These are phyloP conservation scores for Acipenser ruthenus DNA, from an alignment of 2,797 vertebrate genomes.

Conservation along the genomic window DNA sequence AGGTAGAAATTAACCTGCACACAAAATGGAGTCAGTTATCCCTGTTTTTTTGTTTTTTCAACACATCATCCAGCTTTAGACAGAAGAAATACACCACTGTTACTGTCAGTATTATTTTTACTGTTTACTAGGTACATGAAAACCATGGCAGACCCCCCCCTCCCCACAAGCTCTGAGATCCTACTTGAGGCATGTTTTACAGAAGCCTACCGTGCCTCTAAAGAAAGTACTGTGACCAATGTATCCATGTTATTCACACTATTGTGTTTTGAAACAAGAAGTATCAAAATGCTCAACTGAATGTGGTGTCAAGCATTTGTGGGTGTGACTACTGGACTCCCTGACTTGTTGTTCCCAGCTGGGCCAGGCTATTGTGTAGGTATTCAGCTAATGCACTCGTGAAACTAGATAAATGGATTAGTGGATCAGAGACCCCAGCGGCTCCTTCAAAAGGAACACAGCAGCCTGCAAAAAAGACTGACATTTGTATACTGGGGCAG, in stretches of 20 bases:
- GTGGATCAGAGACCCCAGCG: constrained; percentile 64
- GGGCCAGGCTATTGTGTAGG: constrained; percentile 59
- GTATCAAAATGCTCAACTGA: constrained; percentile 40
- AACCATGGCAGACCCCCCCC: constrained; percentile 14
- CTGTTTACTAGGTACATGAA: constrained; percentile 14
- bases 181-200: constrained; percentile 45
- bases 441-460: constrained; percentile 60
- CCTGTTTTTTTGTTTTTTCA: too few species aligned
- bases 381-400: constrained; percentile 57
- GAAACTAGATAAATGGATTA: constrained; percentile 81
- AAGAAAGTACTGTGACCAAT: constrained; percentile 44
- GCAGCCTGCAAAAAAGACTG: constrained; percentile 45
- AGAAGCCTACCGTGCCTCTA: constrained; percentile 38
- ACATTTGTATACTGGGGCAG: constrained; percentile 62
- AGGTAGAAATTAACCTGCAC: too few species aligned
- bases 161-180: constrained; percentile 29
- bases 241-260: constrained; percentile 36
- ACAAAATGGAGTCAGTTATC: too few species aligned
- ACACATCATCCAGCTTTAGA: neutral
- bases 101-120: constrained; percentile 26
- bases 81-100: constrained; percentile 33
- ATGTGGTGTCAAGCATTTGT: constrained; percentile 43
- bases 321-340: constrained; percentile 50
- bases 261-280: constrained; percentile 45
- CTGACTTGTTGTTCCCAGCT: constrained; percentile 47